Percentiles rank a stretch among this genome's conserved stretches.
Evolutionary conservation across 2,888 invertebrate genomes (phyloP).

Genomic region (Lapara coniferarum): DNA sequence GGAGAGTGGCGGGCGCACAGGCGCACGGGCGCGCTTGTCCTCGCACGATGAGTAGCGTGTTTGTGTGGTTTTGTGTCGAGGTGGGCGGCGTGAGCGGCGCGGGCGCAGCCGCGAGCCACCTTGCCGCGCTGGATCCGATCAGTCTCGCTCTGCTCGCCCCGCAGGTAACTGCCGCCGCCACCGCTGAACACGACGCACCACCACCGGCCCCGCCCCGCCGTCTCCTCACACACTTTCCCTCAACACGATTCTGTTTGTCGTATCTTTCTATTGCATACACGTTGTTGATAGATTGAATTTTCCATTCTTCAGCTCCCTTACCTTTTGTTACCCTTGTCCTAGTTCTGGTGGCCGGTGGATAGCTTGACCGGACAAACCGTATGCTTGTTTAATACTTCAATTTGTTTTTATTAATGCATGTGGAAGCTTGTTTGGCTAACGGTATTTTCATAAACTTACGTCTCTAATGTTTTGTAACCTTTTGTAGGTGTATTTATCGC

Average conservation of each 20-base stretch:
- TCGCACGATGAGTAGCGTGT: constrained; percentile 82
- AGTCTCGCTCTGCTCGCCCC: constrained; percentile 82
- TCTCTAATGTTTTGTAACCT: constrained; percentile 15
- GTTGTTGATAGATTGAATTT: constrained; percentile 30
- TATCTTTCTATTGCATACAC: constrained; percentile 17
- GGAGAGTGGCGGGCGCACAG: constrained; percentile 41
- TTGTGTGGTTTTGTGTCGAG: constrained; percentile 85
- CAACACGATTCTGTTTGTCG: constrained; percentile 8
- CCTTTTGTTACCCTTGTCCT: constrained; percentile 38
- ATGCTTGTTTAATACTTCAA: constrained; percentile 71
- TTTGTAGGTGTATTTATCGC: constrained; percentile 25
- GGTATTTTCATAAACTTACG: constrained; percentile 31
- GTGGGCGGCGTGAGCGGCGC: constrained; percentile 84
- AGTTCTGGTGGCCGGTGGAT: constrained; percentile 73
- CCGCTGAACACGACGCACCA: constrained; percentile 54
- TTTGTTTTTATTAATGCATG: constrained; percentile 66
- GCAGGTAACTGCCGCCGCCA: constrained; percentile 71
- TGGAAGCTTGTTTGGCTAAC: constrained; percentile 68
- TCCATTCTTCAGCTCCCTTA: constrained; percentile 2
- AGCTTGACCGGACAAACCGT: constrained; percentile 67
- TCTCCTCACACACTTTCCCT: constrained; percentile 9
- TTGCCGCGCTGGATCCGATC: constrained; percentile 83
- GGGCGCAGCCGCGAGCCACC: constrained; percentile 82
- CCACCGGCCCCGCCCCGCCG: constrained; percentile 50
- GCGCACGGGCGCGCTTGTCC: constrained; percentile 30